A percentile compares a stretch with the other conserved stretches of the same genome.
phyloP scores from a whole-genome alignment of 2,888 invertebrate species.

The Polyploca ridens region DNA sequence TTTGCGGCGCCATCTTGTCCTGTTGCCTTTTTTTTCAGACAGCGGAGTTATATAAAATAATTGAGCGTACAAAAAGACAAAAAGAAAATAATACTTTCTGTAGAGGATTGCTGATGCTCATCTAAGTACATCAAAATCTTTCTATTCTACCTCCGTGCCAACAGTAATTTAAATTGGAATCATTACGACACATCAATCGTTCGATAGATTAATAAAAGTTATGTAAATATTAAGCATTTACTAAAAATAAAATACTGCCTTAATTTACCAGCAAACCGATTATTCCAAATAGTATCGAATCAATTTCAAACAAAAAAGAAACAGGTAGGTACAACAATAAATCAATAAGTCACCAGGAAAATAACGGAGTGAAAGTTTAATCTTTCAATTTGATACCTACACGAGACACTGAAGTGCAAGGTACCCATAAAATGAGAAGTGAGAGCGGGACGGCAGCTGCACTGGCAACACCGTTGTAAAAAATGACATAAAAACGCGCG shows the following conservation, averaged over 20 bases:
- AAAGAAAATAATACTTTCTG: too few species aligned
- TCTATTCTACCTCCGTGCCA: too few species aligned
- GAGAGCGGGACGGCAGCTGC: constrained; percentile 26
- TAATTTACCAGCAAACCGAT: background rate
- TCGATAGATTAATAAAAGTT: background rate
- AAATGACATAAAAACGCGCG: constrained; percentile 26
- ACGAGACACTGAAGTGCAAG: constrained; percentile 23
- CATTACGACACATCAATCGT: too few species aligned
- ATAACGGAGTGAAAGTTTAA: constrained; percentile 29
- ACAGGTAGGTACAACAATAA: background rate
- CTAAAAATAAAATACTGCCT: background rate
- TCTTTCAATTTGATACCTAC: constrained; percentile 13
- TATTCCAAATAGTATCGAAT: background rate
- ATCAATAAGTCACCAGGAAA: constrained; percentile 15
- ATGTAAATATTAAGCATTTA: background rate
- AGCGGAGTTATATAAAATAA: too few species aligned
- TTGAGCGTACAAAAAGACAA: too few species aligned
- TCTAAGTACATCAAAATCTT: too few species aligned
- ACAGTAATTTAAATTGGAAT: too few species aligned
- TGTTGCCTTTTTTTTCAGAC: background rate
- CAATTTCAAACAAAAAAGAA: background rate
- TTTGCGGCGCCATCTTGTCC: constrained; percentile 23
- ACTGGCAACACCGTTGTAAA: constrained; percentile 24
- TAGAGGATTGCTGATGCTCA: too few species aligned
- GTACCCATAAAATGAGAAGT: constrained; percentile 38